Evolutionary conservation across 35 echinoderm and acorn worm species (phyloP).

Genomic region (Apostichopus japonicus): DNA sequence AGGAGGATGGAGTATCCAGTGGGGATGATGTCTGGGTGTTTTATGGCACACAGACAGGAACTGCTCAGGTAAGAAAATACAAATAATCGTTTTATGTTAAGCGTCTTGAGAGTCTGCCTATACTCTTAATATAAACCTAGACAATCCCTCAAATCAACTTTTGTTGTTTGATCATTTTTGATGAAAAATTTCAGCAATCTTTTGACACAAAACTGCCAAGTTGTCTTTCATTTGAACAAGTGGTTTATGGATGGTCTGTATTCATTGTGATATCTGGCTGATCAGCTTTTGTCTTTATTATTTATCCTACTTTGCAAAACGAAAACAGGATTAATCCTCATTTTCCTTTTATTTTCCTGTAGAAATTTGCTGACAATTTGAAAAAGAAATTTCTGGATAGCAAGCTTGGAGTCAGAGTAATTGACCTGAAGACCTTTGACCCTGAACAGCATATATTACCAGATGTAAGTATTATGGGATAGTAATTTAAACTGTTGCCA

Average conservation of each 20-base stretch:
- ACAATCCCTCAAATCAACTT: neutral
- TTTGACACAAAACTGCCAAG: no score
- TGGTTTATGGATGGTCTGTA: no score
- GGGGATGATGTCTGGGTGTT: slow-evolving; percentile 25
- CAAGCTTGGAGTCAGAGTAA: slow-evolving; percentile 32
- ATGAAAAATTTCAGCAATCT: no score
- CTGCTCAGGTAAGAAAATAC: neutral
- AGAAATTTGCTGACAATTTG: slow-evolving; percentile 5
- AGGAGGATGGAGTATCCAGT: neutral
- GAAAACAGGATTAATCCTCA: no score
- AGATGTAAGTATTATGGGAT: slow-evolving; percentile 62
- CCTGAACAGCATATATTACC: slow-evolving; percentile 87
- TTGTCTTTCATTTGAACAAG: no score
- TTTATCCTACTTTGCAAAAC: no score
- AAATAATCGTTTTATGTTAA: neutral
- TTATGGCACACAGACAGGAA: slow-evolving; percentile 26
- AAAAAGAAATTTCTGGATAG: neutral
- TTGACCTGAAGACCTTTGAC: slow-evolving; percentile 92
- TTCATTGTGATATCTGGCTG: neutral
- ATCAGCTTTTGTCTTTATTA: no score
- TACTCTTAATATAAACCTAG: neutral
- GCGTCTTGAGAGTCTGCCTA: no score
- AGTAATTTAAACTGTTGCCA: no score
- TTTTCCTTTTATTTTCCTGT: no score
- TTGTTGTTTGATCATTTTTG: neutral